Evolutionary conservation across 2,888 invertebrate genomes (phyloP), one percentile per base, ranked within the genome.

Genomic region (Silvanus unidentatus): DNA sequence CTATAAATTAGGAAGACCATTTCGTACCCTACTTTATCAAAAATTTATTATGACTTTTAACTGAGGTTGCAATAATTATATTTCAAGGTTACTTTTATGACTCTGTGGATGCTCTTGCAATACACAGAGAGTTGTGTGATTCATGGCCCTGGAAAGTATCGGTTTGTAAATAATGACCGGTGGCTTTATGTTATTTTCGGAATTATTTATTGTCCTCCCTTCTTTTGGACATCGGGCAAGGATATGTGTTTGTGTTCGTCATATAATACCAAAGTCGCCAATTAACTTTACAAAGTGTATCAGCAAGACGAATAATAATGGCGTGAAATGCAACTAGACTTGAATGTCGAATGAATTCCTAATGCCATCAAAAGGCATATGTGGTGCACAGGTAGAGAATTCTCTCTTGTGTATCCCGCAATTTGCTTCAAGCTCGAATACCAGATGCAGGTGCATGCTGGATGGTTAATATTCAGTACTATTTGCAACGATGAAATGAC

Each of bases 371-470:
- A n/a, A n/a, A n/a, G n/a, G n/a, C n/a, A n/a, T n/a, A n/a, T n/a
- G n/a, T n/a, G n/a, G n/a, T n/a, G n/a, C n/a, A n/a, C n/a, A n/a
- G n/a, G n/a, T n/a, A n/a, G n/a, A n/a, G n/a, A n/a, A n/a, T n/a
- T n/a, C n/a, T n/a, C n/a, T n/a, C n/a, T n/a, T n/a, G n/a, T n/a
- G n/a, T n/a, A n/a, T n/a, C n/a, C n/a, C n/a, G n/a, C n/a, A n/a
- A n/a, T n/a, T n/a, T n/a, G n/a, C n/a, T n/a, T n/a, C n/a, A n/a
- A n/a, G n/a, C n/a, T 22, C 22, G 3, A 22, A 22, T 22, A 5
- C 37, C 42, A 39, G 44, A 44, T 49, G 49, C 49, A 47, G 46
- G 47, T 49, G 49, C 46, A 49, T 42, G 46, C 30, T 16, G 44
- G 44, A 9, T 11, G 37, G 3, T 37, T 37, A 9, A 37, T 37